Percentiles rank a stretch among this genome's conserved stretches.
Evolutionary conservation across 1,140 invertebrate species (phyloP).

Genomic region (Pseudoatta argentina): DNA sequence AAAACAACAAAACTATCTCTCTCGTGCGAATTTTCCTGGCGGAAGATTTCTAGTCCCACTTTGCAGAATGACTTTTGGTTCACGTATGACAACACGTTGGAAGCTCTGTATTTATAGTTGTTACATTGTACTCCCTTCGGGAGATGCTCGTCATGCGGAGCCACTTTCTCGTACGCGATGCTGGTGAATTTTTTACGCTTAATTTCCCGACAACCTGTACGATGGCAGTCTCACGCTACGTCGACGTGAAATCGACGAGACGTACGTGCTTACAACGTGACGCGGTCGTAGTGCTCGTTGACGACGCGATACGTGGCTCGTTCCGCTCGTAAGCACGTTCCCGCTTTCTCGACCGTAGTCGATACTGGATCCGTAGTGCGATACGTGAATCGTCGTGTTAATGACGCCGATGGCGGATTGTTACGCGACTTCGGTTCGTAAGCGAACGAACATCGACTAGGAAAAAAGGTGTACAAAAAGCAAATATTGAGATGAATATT

Average conservation of each 20-base stretch:
- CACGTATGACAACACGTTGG: neutral
- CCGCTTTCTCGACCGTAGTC: constrained; percentile 36
- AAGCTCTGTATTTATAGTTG: constrained; percentile 5
- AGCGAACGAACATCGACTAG: neutral
- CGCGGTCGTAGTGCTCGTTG: constrained; percentile 46
- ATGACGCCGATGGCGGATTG: constrained; percentile 51
- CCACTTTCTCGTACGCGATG: constrained; percentile 20
- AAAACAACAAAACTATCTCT: neutral
- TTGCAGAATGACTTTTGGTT: neutral
- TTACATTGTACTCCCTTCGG: neutral
- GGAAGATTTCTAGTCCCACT: neutral
- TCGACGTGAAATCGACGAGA: constrained; percentile 61
- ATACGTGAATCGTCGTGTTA: constrained; percentile 60
- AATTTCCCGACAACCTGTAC: constrained; percentile 30
- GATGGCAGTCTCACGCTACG: constrained; percentile 6
- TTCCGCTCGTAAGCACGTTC: constrained; percentile 56
- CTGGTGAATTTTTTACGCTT: constrained; percentile 62
- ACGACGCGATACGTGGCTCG: constrained; percentile 50
- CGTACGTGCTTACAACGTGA: constrained; percentile 63
- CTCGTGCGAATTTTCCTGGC: neutral
- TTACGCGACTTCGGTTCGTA: constrained; percentile 35
- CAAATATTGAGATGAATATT: neutral
- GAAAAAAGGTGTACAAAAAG: neutral
- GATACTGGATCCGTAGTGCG: constrained; percentile 22
- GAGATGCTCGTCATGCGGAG: constrained; percentile 32